Conservation (phyloP, 2,113 vertebrate genomes). For the Phylloscopus trochiloides region DNA sequence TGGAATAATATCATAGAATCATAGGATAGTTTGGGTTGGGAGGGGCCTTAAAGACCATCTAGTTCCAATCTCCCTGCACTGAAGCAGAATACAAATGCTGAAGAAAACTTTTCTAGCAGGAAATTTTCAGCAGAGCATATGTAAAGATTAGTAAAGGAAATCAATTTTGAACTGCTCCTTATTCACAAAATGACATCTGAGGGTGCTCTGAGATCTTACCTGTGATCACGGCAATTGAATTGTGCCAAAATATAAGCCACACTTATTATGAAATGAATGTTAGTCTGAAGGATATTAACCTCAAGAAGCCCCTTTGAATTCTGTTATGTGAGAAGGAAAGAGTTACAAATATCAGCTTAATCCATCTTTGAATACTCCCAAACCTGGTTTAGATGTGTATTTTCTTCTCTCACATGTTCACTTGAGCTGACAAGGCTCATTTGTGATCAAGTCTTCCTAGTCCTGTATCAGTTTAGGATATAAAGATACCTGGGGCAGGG, state of each 20-base stretch:
- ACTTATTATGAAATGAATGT: neutral
- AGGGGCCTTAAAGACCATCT: neutral
- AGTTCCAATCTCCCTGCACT: neutral
- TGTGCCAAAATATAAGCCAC: neutral
- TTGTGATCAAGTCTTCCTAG: neutral
- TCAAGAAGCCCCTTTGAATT: neutral
- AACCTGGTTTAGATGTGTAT: neutral
- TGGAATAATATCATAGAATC: neutral
- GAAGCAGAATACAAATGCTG: neutral
- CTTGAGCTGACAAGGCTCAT: neutral
- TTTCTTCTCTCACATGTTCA: neutral
- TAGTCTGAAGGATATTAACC: neutral
- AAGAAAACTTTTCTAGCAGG: neutral
- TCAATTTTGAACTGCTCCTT: neutral
- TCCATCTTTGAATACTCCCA: neutral
- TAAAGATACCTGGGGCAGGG: neutral
- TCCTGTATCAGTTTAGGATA: neutral
- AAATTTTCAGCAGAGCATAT: neutral
- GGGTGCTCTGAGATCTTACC: neutral
- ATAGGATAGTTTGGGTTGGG: neutral
- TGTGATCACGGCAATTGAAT: neutral
- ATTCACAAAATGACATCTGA: neutral
- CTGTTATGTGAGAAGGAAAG: neutral
- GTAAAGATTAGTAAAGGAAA: neutral
- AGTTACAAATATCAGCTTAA: neutral